Percentiles rank a stretch among this genome's conserved stretches.
Conservation (phyloP, 2,888 invertebrate species). For the Dione juno region DNA sequence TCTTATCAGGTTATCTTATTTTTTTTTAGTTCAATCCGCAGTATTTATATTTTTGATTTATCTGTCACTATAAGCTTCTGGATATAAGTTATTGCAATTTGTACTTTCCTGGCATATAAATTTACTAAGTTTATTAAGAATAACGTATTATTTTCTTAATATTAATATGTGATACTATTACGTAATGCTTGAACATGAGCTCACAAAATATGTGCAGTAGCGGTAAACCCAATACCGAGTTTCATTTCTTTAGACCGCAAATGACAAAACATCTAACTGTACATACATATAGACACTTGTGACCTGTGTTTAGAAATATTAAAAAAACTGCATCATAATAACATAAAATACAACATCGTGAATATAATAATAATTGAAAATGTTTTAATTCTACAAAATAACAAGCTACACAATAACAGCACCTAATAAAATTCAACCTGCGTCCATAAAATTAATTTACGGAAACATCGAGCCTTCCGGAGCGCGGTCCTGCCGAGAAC, state of each 20-base stretch:
- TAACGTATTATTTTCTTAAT: neutral
- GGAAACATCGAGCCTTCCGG: constrained; percentile 50
- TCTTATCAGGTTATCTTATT: constrained; percentile 47
- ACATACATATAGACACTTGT: too few relatives aligned
- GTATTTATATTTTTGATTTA: constrained; percentile 31
- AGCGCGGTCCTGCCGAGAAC: constrained; percentile 52
- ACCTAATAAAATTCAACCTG: constrained; percentile 45
- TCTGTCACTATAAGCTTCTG: constrained; percentile 38
- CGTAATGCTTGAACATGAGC: neutral
- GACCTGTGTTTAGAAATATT: too few relatives aligned
- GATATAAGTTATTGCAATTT: constrained; percentile 25
- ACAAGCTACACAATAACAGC: constrained; percentile 12
- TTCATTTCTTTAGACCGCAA: neutral
- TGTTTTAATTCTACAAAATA: neutral
- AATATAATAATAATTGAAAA: neutral
- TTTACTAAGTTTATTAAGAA: neutral
- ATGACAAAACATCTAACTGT: too few relatives aligned
- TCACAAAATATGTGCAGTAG: too few relatives aligned
- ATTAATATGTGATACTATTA: neutral
- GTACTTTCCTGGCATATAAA: neutral
- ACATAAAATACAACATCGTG: too few relatives aligned
- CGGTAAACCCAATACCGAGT: neutral
- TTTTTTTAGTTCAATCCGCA: constrained; percentile 33
- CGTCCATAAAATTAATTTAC: constrained; percentile 52
- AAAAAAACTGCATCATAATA: too few relatives aligned